These are phyloP conservation scores for Ormyrus rosae DNA, from an alignment of 2,888 invertebrate species.

Conservation along the genomic window DNA sequence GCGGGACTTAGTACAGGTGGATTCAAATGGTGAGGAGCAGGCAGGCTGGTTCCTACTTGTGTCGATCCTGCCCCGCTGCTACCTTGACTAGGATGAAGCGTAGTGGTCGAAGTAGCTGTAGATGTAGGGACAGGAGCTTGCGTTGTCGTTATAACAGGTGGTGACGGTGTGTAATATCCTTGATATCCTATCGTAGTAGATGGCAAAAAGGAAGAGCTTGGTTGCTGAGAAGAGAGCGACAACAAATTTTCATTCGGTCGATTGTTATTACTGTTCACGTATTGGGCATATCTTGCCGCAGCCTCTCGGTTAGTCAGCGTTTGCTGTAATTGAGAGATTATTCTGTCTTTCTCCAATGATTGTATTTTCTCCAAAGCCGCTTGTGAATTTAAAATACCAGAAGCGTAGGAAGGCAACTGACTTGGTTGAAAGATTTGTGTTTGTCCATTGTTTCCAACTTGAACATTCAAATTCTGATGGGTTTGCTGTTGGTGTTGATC, in stretches of 20 bases:
- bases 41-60: conserved; percentile 57
- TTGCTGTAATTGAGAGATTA: conserved; percentile 68
- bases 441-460: conserved; percentile 33
- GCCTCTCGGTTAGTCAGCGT: conserved; percentile 63
- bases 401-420: conserved; percentile 68
- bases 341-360: conserved; percentile 69
- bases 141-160: conserved; percentile 15
- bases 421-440: conserved; percentile 51
- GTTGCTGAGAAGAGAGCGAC: conserved; percentile 58
- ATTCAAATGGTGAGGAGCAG: conserved; percentile 48
- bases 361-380: conserved; percentile 67
- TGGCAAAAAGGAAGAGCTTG: neutral
- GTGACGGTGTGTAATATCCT: conserved; percentile 38
- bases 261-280: conserved; percentile 61
- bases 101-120: conserved; percentile 9
- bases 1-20: conserved; percentile 33
- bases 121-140: conserved; percentile 11
- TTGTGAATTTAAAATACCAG: conserved; percentile 66
- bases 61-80: conserved; percentile 58
- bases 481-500: conserved; percentile 61
- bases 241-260: conserved; percentile 60
- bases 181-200: conserved; percentile 16
- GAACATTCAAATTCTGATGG: conserved; percentile 28
- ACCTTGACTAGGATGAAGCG: conserved; percentile 56
- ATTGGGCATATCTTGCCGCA: conserved; percentile 61